Base-by-base conservation (phyloP, 2,888 invertebrate genomes). In the Microctonus brassicae region DNA sequence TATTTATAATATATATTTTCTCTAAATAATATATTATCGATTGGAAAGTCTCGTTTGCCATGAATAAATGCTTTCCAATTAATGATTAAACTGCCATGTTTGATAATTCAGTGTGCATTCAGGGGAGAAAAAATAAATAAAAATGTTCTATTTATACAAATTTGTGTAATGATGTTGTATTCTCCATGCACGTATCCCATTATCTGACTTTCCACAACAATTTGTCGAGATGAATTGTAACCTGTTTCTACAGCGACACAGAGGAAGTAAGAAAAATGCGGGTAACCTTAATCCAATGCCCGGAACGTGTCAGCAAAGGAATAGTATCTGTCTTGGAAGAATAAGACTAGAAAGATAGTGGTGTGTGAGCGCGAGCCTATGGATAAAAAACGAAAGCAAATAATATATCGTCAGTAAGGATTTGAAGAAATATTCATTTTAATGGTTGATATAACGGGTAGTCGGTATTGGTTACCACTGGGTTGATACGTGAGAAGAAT, bases 361-460 rank as follows among this genome's bases (percentile, higher is more conserved):
- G 29, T 6, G 29, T 33, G 36, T 17, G 24, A 36, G 29, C 29
- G 39, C 29, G 39, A 68, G 58, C 66, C 65, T 72, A 52, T 58
- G 42, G 57, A 66, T 24, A 47, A 62, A 24, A 68, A 62, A 57
- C 64, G 55, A 72, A 74, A 71, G 71, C 67, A 71, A 74, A 70
- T 71, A 74, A 70, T 71, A 76, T 67, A 75, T 76, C 72, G 73
- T 58, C 73, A 70, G 42, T 67, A 58, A 68, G 74, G 76, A 78
- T 80, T 82, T 79, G 70, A 81, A 76, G 47, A 81, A 82, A 82
- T 81, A 81, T 82, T 83, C 81, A 80, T 82, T 83, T 80, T 81
- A 80, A 82, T 82, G 81, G 79, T 80, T 81, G 82, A 83, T 79
- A 78, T 79, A 82, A 79, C 79, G 76, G 47, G 67, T 42, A 69